Evolutionary conservation across 2,888 invertebrate species (phyloP).

Genomic region (Drosophila borborema): DNA sequence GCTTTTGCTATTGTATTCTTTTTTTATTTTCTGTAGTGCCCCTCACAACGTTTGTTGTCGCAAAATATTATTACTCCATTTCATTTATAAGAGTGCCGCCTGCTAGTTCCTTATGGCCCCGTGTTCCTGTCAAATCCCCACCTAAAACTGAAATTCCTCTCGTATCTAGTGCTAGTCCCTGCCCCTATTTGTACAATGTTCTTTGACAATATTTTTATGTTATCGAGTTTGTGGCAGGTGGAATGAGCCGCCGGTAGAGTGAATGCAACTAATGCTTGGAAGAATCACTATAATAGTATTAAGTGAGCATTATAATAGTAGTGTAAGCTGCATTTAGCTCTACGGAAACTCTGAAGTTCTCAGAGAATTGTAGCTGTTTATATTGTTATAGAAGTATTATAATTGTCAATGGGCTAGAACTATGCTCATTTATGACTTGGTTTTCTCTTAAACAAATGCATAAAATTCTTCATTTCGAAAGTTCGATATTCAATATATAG

Average conservation of each 20-base stretch:
- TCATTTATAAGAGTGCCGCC: slow-evolving; percentile 80
- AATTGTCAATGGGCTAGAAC: no score
- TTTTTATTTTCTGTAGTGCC: neutral
- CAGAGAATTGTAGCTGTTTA: no score
- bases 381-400: no score
- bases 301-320: no score
- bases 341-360: no score
- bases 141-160: neutral
- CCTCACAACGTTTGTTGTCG: slow-evolving; percentile 66
- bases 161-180: slow-evolving; percentile 5
- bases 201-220: slow-evolving; percentile 44
- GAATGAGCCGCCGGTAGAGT: neutral
- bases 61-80: slow-evolving; percentile 83
- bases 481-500: no score
- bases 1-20: slow-evolving; percentile 40
- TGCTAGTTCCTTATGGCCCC: slow-evolving; percentile 14
- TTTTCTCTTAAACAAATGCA: no score
- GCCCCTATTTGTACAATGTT: slow-evolving; percentile 43
- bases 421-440: no score
- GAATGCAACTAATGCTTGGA: neutral
- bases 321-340: no score
- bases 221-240: neutral
- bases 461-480: no score
- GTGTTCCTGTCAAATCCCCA: slow-evolving; percentile 12
- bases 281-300: no score